Evolutionary conservation across 1,140 invertebrate genomes (phyloP).

Genomic region (Planococcus citri): DNA sequence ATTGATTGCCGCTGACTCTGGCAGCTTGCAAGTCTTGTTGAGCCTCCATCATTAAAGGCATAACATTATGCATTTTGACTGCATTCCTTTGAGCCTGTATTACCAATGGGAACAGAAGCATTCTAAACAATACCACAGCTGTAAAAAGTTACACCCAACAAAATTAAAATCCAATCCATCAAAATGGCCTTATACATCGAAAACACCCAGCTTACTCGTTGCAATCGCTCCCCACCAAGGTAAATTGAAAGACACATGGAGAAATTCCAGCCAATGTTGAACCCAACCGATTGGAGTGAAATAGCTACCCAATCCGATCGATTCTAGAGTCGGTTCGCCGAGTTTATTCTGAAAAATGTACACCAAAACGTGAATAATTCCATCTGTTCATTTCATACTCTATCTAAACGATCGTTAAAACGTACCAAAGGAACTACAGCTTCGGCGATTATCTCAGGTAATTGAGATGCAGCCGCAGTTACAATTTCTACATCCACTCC

Average conservation of each 20-base stretch:
- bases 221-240: conserved; percentile 86
- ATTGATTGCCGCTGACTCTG: conserved; percentile 58
- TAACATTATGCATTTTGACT: conserved; percentile 61
- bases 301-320: conserved; percentile 58
- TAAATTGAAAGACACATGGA: conserved; percentile 60
- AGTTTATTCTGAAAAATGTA: conserved; percentile 23
- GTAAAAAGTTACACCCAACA: conserved; percentile 27
- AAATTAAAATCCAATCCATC: too few relatives aligned
- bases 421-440: not conserved
- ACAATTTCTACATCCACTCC: not conserved
- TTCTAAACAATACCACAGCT: conserved; percentile 63
- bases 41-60: conserved; percentile 64
- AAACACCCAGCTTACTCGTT: conserved; percentile 40
- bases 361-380: too few relatives aligned
- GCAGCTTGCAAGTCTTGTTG: conserved; percentile 75
- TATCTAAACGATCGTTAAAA: not conserved
- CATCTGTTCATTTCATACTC: too few relatives aligned
- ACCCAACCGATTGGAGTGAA: conserved; percentile 64
- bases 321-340: conserved; percentile 63
- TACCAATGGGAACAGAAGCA: conserved; percentile 68
- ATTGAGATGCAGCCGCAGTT: not conserved
- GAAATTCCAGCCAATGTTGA: conserved; percentile 62
- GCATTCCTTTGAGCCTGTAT: conserved; percentile 63
- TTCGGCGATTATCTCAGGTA: not conserved
- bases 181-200: not conserved